Conservation (phyloP, 2,888 invertebrate genomes). For the Eudasyphora cyanicolor region DNA sequence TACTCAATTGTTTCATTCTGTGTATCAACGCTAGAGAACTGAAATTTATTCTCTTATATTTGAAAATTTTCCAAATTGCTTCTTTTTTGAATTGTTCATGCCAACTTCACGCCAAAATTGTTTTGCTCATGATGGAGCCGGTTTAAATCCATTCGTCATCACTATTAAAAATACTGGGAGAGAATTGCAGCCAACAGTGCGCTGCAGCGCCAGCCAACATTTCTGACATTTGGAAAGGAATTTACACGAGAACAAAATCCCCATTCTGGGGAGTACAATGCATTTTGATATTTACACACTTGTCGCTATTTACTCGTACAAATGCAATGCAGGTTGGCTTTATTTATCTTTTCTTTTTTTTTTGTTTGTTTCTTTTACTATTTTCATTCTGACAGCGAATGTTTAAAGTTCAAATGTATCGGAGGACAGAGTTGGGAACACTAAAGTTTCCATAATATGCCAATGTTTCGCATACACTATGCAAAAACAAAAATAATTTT, state of each 20-base stretch:
- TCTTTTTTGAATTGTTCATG: too few relatives aligned
- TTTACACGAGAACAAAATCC: conserved; percentile 38
- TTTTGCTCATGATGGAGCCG: too few relatives aligned
- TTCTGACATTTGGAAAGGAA: conserved; percentile 54
- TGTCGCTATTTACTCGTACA: conserved; percentile 60
- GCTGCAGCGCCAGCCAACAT: neutral
- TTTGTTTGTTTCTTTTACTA: conserved; percentile 33
- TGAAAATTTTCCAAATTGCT: too few relatives aligned
- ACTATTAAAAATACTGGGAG: neutral
- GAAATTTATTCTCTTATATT: too few relatives aligned
- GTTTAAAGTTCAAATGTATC: conserved; percentile 49
- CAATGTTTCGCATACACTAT: too few relatives aligned
- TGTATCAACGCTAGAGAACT: too few relatives aligned
- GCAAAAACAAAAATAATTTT: too few relatives aligned
- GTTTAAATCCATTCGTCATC: too few relatives aligned
- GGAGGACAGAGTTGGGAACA: conserved; percentile 26
- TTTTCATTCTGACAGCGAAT: conserved; percentile 38
- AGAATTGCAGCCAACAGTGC: neutral
- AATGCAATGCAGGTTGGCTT: conserved; percentile 55
- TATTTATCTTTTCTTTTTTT: neutral
- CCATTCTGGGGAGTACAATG: conserved; percentile 60
- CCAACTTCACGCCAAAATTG: too few relatives aligned
- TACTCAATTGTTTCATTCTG: too few relatives aligned
- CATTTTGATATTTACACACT: conserved; percentile 64
- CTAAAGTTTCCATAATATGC: neutral